Percentiles rank a stretch among this genome's conserved stretches.
phyloP scores from a whole-genome alignment of 2,113 vertebrate species.

The Dryoscopus gambensis region DNA sequence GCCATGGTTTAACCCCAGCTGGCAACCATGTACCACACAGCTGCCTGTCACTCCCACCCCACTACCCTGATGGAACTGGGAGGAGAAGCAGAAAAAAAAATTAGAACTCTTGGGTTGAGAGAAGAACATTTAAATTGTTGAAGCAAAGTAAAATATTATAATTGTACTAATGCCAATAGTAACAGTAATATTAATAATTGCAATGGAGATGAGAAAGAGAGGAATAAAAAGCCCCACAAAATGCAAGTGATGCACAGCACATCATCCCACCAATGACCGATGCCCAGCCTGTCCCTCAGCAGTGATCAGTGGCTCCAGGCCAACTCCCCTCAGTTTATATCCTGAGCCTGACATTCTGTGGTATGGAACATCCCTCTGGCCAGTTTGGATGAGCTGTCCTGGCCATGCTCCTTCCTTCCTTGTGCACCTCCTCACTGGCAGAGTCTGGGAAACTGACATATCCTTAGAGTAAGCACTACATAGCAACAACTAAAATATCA shows the following conservation, averaged over 20 bases:
- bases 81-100: neutral
- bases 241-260: neutral
- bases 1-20: neutral
- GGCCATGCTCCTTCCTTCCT: neutral
- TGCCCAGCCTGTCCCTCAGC: neutral
- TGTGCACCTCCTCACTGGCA: rapidly evolving
- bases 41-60: neutral
- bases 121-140: neutral
- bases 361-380: neutral
- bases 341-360: neutral
- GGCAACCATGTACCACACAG: neutral
- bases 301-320: neutral
- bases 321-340: neutral
- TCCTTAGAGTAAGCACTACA: neutral
- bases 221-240: neutral
- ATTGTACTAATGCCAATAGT: neutral
- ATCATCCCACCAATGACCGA: neutral
- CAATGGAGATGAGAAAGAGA: neutral
- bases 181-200: neutral
- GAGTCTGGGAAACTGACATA: neutral
- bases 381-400: neutral
- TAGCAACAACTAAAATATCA: neutral
- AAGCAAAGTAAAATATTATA: neutral
- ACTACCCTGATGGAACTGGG: neutral
- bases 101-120: neutral